Conservation (phyloP, 2,888 invertebrate genomes). For the Eremobia ochroleuca region DNA sequence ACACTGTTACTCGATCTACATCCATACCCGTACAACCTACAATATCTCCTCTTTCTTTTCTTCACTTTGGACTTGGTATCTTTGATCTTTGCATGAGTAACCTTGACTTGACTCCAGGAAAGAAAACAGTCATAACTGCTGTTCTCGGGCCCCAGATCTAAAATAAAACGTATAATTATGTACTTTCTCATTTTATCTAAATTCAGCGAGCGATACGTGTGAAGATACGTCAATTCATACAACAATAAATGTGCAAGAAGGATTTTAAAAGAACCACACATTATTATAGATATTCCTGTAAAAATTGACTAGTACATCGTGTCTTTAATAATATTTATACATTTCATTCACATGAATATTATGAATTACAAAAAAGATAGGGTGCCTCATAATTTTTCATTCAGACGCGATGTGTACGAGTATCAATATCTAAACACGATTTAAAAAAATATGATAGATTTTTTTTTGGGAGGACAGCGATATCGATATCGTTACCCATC, state of each 20-base stretch:
- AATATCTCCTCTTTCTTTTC: not conserved
- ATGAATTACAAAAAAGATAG: not conserved
- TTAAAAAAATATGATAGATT: no score
- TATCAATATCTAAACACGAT: no score
- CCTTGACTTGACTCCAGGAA: not conserved
- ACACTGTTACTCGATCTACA: not conserved
- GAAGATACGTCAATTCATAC: not conserved
- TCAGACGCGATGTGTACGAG: no score
- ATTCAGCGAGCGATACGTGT: not conserved
- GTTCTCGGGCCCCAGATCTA: not conserved
- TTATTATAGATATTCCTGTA: not conserved
- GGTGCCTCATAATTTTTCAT: no score
- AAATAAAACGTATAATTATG: not conserved
- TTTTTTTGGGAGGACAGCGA: no score
- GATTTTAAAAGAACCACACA: not conserved
- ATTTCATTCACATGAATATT: no score
- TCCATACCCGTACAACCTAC: not conserved
- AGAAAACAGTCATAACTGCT: not conserved
- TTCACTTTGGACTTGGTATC: not conserved
- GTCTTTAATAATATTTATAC: no score
- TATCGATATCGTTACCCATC: no score
- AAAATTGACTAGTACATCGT: not conserved
- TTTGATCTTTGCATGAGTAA: not conserved
- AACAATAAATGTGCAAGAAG: not conserved
- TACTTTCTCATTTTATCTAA: not conserved